Base-by-base conservation (phyloP, 1,140 invertebrate species). In the Musca vetustissima region DNA sequence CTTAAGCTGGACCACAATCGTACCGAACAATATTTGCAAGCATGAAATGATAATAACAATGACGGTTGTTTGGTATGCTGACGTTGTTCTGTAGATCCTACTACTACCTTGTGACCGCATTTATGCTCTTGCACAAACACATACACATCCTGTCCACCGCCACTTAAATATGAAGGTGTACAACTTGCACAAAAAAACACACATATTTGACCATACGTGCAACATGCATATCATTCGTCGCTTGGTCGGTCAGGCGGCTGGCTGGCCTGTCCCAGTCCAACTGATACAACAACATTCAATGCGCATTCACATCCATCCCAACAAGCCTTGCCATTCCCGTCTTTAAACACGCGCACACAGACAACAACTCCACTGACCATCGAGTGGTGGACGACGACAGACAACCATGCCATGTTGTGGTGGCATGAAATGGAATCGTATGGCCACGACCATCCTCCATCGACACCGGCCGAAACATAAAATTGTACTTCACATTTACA, bases 401-500 rank as follows among this genome's bases (percentile, higher is more conserved):
- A 43, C 36, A 43, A 13, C 36, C 36, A 19, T 52, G 17, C 50
- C 22, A 22, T 19, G 50, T 52, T 19, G 50, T 22, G 50, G 50
- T 52, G 17, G 17, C 17, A 52, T 52, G 50, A 52, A 21, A 22
- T 19, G 17, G n/a, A 19, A 22, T 19, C 50, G 50, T n/a, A 52
- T 19, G 36, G 36, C 36, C 36, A 43, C 36, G 36, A 43, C 36
- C 36, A 43, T 43, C 36, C 36, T 43, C 36, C 36, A 43, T 6
- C 55, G 4, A 28, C 24, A 59, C 19, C 13, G 6, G 36, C 0
- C 15, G 32, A 4, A 65, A 65, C 48, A 65, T 49, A 65, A 65
- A 13, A 65, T 48, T 67, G 61, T 47, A 53, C 19, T 28, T 14
- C 71, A 73, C 52, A 67, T 49, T 69, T 50, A 72, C 69, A 69